Conservation (phyloP, 2,113 vertebrate species). For the Oreochromis niloticus region DNA sequence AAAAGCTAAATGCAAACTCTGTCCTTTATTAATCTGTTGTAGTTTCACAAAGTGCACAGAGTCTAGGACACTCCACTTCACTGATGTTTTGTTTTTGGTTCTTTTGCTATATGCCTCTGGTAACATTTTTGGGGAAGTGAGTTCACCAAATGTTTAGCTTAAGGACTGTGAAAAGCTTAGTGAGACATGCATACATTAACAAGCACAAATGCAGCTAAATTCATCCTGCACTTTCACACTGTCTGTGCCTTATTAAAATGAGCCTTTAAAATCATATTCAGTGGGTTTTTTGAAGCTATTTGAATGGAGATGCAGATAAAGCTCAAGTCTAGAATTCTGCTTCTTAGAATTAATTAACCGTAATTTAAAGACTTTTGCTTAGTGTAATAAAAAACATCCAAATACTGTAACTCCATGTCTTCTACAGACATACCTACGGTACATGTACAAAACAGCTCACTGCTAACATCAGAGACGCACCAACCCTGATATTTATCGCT, state of each 20-base stretch:
- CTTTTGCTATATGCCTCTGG: background rate
- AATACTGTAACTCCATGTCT: background rate
- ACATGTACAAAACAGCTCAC: background rate
- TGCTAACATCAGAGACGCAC: background rate
- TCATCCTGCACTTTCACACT: background rate
- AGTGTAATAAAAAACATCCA: background rate
- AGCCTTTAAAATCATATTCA: background rate
- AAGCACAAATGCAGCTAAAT: background rate
- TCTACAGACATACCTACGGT: background rate
- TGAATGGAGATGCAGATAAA: background rate
- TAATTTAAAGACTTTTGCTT: background rate
- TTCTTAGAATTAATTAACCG: background rate
- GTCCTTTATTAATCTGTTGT: background rate
- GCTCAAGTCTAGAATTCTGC: background rate
- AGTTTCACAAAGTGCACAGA: background rate
- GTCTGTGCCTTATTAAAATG: background rate
- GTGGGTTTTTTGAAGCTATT: background rate
- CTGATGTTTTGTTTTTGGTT: background rate
- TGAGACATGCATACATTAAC: background rate
- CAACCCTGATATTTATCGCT: background rate
- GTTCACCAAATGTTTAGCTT: background rate
- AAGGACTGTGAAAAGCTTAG: background rate
- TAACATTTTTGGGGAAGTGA: background rate
- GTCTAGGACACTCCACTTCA: background rate
- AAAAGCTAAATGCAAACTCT: background rate